Conservation (phyloP, 2,113 vertebrate genomes). For the Rhinichthys klamathensis region DNA sequence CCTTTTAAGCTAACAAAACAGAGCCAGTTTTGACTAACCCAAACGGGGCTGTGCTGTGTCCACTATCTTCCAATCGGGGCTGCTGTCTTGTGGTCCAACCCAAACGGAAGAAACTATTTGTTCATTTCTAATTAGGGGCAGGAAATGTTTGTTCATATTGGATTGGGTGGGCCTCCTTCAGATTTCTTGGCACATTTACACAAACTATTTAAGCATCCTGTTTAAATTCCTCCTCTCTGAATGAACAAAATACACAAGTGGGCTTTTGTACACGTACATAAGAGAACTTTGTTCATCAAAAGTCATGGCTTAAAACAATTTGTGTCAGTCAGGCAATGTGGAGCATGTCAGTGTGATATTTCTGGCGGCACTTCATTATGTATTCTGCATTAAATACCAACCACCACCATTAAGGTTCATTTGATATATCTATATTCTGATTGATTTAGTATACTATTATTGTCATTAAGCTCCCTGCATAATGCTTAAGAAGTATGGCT, state of each 20-base stretch:
- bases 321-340: slow-evolving; percentile 1
- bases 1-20: not conserved
- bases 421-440: slow-evolving; percentile 4
- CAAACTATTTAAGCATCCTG: slow-evolving; percentile 74
- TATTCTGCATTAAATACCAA: not conserved
- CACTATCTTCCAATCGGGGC: slow-evolving; percentile 51
- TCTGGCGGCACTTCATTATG: not conserved
- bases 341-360: not conserved
- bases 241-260: slow-evolving; percentile 23
- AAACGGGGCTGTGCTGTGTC: not conserved
- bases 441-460: slow-evolving; percentile 1
- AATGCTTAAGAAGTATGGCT: not conserved
- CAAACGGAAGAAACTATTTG: slow-evolving; percentile 53
- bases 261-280: slow-evolving; percentile 20
- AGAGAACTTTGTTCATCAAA: slow-evolving; percentile 1
- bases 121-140: slow-evolving; percentile 69
- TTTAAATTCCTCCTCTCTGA: slow-evolving; percentile 68
- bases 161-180: slow-evolving; percentile 69
- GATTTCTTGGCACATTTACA: slow-evolving; percentile 75
- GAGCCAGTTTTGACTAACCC: not conserved
- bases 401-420: not conserved
- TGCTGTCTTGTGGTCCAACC: slow-evolving; percentile 17
- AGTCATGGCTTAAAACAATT: not conserved
- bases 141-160: slow-evolving; percentile 78
- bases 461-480: not conserved